Base-by-base conservation (phyloP, 1,140 invertebrate genomes). In the Aricia agestis region DNA sequence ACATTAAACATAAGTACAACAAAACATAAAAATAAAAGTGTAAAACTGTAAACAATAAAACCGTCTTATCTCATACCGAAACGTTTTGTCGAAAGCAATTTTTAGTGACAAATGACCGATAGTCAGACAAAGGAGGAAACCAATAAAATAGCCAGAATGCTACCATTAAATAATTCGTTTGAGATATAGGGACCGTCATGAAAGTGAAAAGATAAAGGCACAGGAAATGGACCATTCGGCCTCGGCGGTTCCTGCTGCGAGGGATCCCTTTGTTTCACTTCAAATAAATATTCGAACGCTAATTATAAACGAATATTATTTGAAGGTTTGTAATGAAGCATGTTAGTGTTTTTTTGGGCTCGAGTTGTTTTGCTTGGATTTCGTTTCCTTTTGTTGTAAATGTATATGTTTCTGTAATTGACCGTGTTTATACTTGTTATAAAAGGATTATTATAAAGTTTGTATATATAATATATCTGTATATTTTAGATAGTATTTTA, bases 171-270 rank as follows among this genome's bases (percentile, higher is more conserved):
- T 66, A 36, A 36, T 66, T 66, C 25, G 65, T 31, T 66, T 36
- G 19, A 66, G 65, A 15, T 15, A 66, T 66, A 66, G 65, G 65
- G 25, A 31, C 19, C 25, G 65, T 11, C 25, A 66, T 66, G 65
- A 66, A 36, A 36, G 65, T 61, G n/a, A 61, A 66, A 66, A 66
- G 65, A 66, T 66, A 66, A 66, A 66, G 65, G 65, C 65, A 32
- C 65, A 66, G 65, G 65, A 66, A 66, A 66, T 66, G 31, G 31
- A 25, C n/a, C 65, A 11, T 66, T 66, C 65, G 25, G 5, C 65
- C 65, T 66, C 31, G n/a, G 6, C 65, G 31, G 36, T 36, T 36
- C n/a, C 59, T 36, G 65, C 65, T 66, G 19, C 9, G 17, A 61
- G 59, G 31, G 19, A 36, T 36, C 25, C 25, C 25, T 66, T 66